A percentile compares a stretch with the other conserved stretches of the same genome.
Conservation (phyloP, 2,113 vertebrate species). For the Felis chaus region DNA sequence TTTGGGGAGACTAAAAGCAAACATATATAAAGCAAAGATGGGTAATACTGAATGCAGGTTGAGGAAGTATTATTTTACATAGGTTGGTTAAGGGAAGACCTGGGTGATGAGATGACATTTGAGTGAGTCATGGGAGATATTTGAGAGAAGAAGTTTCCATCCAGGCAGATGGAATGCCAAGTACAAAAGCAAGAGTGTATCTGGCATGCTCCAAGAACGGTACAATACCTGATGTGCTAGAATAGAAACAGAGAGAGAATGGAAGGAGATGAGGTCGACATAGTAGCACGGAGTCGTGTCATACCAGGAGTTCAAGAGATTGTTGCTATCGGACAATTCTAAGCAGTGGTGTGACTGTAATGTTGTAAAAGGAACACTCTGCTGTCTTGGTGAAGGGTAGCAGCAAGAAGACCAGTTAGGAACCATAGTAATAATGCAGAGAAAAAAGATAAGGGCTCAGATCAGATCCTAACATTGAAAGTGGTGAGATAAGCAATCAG, state of each 20-base stretch:
- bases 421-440: background rate
- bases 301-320: background rate
- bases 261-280: background rate
- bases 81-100: background rate
- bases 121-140: background rate
- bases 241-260: background rate
- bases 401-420: background rate
- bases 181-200: background rate
- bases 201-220: background rate
- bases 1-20: background rate
- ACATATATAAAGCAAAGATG: background rate
- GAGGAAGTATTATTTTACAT: background rate
- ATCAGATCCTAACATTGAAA: background rate
- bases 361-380: background rate
- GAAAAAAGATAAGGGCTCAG: background rate
- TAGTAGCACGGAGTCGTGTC: background rate
- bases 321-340: background rate
- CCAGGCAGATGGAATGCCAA: background rate
- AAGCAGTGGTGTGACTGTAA: background rate
- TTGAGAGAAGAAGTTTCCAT: background rate
- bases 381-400: background rate
- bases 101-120: background rate
- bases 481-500: background rate
- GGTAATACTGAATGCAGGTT: background rate
- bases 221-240: background rate